Evolutionary conservation across 2,113 vertebrate genomes (phyloP).

Genomic region (Centropus unirufus): DNA sequence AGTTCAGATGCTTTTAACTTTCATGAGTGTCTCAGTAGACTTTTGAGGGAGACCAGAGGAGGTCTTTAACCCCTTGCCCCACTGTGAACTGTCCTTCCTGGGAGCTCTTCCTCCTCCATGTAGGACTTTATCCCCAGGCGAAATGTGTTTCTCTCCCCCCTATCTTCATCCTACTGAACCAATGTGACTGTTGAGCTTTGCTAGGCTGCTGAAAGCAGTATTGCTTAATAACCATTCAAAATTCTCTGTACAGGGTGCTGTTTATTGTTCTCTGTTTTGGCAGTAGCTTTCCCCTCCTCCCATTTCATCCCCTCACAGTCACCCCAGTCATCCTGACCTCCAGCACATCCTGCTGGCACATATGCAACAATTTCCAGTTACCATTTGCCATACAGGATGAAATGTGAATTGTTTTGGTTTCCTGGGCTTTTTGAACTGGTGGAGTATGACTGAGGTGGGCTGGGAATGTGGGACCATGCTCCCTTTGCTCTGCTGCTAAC

Average conservation of each 20-base stretch:
- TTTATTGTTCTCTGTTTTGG: background rate
- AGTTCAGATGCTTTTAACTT: background rate
- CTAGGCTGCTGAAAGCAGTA: background rate
- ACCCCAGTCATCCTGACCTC: background rate
- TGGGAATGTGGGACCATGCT: background rate
- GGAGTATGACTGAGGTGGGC: background rate
- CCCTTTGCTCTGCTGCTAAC: background rate
- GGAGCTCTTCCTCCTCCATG: background rate
- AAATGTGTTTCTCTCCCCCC: background rate
- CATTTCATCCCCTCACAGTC: background rate
- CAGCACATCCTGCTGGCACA: background rate
- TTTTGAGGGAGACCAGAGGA: background rate
- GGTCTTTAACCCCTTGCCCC: background rate
- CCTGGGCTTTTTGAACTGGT: background rate
- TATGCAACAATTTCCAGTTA: fast-evolving
- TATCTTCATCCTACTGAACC: background rate
- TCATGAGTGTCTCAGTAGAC: background rate
- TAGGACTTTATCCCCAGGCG: background rate
- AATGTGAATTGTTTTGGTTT: background rate
- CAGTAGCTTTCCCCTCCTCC: background rate
- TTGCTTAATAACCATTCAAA: fast-evolving
- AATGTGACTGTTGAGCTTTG: background rate
- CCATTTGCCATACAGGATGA: background rate
- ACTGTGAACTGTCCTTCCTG: background rate
- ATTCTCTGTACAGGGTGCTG: background rate